Conservation (phyloP, 2,888 invertebrate genomes). For the Branchellion lobata region DNA sequence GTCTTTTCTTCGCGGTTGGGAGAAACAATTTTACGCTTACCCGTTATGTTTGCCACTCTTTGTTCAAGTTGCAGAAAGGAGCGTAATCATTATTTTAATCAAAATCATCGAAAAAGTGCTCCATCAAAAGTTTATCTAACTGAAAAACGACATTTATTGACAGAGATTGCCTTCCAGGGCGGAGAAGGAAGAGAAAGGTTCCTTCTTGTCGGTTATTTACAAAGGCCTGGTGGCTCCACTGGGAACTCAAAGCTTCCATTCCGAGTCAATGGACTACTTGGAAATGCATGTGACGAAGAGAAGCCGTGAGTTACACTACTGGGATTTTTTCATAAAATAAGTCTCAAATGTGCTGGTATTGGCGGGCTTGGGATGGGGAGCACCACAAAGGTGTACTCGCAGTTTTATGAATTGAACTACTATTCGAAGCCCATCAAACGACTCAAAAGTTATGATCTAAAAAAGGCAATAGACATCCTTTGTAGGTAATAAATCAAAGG, state of each 20-base stretch:
- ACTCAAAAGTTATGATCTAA: too few species aligned
- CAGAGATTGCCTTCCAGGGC: background rate
- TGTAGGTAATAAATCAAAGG: too few species aligned
- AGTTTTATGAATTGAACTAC: too few species aligned
- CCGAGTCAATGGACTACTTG: background rate
- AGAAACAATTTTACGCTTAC: too few species aligned
- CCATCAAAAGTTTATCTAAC: background rate
- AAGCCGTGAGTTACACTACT: background rate
- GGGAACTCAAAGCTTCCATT: background rate
- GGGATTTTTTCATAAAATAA: too few species aligned
- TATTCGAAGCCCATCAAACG: too few species aligned
- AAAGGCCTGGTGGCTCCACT: background rate
- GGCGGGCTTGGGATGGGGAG: too few species aligned
- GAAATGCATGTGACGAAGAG: background rate
- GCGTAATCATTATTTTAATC: background rate
- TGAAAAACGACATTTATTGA: too few species aligned
- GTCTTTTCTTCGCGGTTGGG: too few species aligned
- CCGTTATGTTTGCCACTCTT: background rate
- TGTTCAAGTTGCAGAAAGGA: background rate
- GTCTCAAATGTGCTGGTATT: too few species aligned
- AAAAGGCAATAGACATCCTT: too few species aligned
- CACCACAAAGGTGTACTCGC: too few species aligned
- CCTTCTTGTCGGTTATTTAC: conserved; percentile 1
- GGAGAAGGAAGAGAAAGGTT: background rate
- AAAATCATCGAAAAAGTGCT: background rate